Percentiles rank a stretch among this genome's conserved stretches.
These are phyloP conservation scores for Eutrigla gurnardus DNA, from an alignment of 2,797 vertebrate genomes.

Conservation along the genomic window DNA sequence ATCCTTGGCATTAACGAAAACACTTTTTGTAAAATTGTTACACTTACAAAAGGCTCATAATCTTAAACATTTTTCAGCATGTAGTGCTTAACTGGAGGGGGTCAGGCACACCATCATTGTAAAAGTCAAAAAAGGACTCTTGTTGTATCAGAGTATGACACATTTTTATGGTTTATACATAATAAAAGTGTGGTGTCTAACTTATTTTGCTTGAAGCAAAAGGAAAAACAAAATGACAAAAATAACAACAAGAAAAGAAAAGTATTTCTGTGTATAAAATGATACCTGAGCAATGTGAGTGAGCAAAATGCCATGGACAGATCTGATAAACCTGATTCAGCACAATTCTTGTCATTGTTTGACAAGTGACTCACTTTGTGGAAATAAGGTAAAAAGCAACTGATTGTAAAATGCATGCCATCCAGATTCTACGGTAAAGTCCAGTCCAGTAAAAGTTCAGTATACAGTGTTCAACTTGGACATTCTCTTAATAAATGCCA, in stretches of 20 bases:
- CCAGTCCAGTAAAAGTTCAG: conserved; percentile 70
- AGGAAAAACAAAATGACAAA: conserved; percentile 72
- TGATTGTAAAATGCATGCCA: conserved; percentile 88
- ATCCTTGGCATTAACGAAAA: conserved; percentile 86
- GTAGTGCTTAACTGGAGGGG: conserved; percentile 84
- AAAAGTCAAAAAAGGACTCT: conserved; percentile 87
- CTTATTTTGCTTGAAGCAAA: conserved; percentile 89
- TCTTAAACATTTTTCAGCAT: conserved; percentile 86
- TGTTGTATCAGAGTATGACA: conserved; percentile 85
- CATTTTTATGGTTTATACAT: conserved; percentile 95
- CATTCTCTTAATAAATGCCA: conserved; percentile 69
- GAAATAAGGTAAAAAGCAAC: conserved; percentile 78
- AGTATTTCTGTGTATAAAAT: conserved; percentile 76
- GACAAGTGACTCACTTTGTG: conserved; percentile 73
- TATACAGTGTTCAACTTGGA: conserved; percentile 72
- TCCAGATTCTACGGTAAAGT: conserved; percentile 75
- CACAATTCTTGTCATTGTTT: conserved; percentile 72
- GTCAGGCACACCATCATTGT: conserved; percentile 84
- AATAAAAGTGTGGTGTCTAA: conserved; percentile 93
- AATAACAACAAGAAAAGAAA: conserved; percentile 66
- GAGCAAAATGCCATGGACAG: conserved; percentile 65
- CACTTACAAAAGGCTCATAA: conserved; percentile 75
- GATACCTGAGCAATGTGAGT: conserved; percentile 53
- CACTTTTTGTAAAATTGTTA: conserved; percentile 85
- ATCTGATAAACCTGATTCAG: conserved; percentile 67